These are phyloP conservation scores for Felis chaus DNA, from an alignment of 2,113 vertebrate genomes.

Conservation along the genomic window DNA sequence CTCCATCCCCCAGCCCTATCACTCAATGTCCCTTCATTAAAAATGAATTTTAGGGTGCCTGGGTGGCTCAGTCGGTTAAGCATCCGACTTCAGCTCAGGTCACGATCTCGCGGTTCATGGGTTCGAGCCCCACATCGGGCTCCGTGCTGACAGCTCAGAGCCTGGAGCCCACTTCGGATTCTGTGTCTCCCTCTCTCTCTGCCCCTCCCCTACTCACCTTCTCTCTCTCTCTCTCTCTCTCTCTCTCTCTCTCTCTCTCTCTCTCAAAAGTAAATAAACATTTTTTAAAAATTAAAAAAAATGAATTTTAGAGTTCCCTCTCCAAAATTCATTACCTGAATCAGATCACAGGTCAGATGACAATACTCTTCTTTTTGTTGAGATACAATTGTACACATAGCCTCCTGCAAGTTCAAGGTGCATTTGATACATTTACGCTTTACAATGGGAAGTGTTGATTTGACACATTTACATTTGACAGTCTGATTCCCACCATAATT, in stretches of 20 bases:
- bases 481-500: neutral
- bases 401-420: neutral
- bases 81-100: neutral
- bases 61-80: neutral
- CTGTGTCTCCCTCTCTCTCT: neutral
- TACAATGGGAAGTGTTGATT: neutral
- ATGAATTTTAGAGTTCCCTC: neutral
- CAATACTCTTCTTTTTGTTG: neutral
- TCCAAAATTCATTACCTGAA: neutral
- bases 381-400: neutral
- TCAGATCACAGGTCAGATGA: neutral
- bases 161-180: neutral
- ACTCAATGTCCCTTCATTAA: neutral
- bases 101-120: neutral
- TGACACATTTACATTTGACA: neutral
- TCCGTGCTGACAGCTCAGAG: neutral
- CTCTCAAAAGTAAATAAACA: neutral
- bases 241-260: neutral
- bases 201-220: neutral
- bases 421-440: neutral
- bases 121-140: rapidly evolving
- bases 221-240: neutral
- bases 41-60: neutral
- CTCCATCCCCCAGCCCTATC: neutral
- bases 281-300: neutral